Conservation (phyloP, 1,140 invertebrate species). For the Meloidogyne hapla region DNA sequence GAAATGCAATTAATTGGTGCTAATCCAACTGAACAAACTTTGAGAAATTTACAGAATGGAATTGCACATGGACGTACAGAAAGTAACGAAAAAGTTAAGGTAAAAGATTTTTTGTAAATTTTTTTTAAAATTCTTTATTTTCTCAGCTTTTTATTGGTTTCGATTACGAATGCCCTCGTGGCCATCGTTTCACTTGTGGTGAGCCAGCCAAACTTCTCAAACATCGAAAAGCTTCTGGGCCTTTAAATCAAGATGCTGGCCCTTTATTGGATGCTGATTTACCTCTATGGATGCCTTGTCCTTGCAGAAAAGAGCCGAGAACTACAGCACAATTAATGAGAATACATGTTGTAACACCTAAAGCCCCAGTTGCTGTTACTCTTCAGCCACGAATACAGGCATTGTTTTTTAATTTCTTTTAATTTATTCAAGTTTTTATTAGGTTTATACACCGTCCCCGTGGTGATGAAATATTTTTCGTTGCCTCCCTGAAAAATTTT, state of each 20-base stretch:
- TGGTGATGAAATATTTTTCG: no score
- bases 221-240: constrained; percentile 72
- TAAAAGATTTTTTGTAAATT: constrained; percentile 26
- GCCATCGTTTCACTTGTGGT: constrained; percentile 90
- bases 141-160: constrained; percentile 85
- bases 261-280: constrained; percentile 45
- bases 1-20: constrained; percentile 64
- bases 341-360: constrained; percentile 85
- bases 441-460: no score
- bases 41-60: constrained; percentile 37
- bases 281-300: constrained; percentile 66
- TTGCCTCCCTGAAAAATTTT: no score
- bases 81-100: constrained; percentile 63
- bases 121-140: neutral
- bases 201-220: constrained; percentile 81
- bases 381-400: constrained; percentile 52
- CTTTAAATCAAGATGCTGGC: constrained; percentile 70
- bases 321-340: constrained; percentile 81
- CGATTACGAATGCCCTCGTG: constrained; percentile 92
- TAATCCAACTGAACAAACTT: constrained; percentile 25
- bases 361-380: constrained; percentile 80
- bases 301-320: constrained; percentile 56
- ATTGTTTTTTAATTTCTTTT: constrained; percentile 7
- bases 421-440: no score
- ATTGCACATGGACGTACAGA: constrained; percentile 45